Conservation (phyloP, 1,140 invertebrate genomes). For the Drosophila ironensis region DNA sequence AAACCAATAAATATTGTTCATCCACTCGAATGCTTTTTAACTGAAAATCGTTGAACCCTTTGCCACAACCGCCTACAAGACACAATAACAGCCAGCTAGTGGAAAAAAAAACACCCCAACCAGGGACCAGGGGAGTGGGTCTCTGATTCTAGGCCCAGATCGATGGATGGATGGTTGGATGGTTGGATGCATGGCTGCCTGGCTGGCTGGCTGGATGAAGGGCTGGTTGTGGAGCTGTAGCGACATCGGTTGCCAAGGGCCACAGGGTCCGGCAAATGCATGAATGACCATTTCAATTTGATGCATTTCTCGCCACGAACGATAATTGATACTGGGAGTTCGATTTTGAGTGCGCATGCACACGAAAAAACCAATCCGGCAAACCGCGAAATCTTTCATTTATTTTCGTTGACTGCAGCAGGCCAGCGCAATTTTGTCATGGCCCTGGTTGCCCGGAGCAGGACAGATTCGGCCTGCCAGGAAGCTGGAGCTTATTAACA, state of each 20-base stretch:
- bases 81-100: no score
- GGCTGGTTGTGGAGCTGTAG: constrained; percentile 24
- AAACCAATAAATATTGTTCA: constrained; percentile 80
- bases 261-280: constrained; percentile 38
- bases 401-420: no score
- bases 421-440: no score
- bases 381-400: no score
- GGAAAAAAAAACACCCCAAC: constrained; percentile 11
- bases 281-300: constrained; percentile 57
- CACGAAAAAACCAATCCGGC: no score
- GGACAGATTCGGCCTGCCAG: no score
- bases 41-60: constrained; percentile 76
- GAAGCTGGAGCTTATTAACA: no score
- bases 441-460: no score
- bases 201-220: constrained; percentile 21
- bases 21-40: constrained; percentile 78
- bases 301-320: constrained; percentile 52
- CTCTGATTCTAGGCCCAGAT: constrained; percentile 25
- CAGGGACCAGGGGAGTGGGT: neutral
- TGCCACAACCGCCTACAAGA: no score
- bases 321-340: constrained; percentile 37
- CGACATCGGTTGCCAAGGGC: constrained; percentile 15
- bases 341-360: no score
- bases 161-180: constrained; percentile 1
- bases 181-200: neutral